A percentile compares a stretch with the other conserved stretches of the same genome.
phyloP scores from a whole-genome alignment of 2,797 vertebrate genomes.

The Buceros bicornis region DNA sequence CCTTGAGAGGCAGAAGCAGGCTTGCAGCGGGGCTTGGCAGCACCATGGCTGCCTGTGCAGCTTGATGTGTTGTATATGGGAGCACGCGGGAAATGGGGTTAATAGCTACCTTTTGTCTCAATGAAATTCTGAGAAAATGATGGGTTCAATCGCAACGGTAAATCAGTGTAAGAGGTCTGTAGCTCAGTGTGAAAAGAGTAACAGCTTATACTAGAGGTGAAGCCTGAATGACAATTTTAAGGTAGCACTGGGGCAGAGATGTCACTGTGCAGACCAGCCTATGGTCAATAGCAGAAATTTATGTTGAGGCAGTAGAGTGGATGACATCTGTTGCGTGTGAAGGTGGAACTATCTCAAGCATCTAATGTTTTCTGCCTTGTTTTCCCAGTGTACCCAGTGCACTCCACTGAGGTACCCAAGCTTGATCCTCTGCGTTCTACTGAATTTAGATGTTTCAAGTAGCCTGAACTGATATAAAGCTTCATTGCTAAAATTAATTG shows the following conservation, averaged over 20 bases:
- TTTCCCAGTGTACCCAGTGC: neutral
- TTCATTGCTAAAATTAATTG: neutral
- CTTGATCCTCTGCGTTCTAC: neutral
- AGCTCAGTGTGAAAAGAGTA: neutral
- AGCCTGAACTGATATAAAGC: neutral
- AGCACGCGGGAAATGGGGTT: neutral
- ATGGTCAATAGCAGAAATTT: neutral
- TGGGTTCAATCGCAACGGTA: neutral
- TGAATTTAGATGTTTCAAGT: neutral
- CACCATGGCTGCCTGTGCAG: fast-evolving
- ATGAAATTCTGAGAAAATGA: neutral
- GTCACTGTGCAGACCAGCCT: neutral
- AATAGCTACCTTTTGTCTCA: neutral
- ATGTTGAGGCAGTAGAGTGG: neutral
- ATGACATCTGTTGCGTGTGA: neutral
- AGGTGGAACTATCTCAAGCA: neutral
- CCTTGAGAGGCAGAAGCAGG: neutral
- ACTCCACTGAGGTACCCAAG: neutral
- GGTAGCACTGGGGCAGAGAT: neutral
- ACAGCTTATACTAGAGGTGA: neutral
- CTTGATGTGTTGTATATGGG: neutral
- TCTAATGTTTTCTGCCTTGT: neutral
- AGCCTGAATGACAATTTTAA: neutral
- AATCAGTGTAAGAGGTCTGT: neutral
- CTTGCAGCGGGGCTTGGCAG: neutral